phyloP scores from a whole-genome alignment of 2,113 vertebrate species.

The Brachypodius melanocephalos region DNA sequence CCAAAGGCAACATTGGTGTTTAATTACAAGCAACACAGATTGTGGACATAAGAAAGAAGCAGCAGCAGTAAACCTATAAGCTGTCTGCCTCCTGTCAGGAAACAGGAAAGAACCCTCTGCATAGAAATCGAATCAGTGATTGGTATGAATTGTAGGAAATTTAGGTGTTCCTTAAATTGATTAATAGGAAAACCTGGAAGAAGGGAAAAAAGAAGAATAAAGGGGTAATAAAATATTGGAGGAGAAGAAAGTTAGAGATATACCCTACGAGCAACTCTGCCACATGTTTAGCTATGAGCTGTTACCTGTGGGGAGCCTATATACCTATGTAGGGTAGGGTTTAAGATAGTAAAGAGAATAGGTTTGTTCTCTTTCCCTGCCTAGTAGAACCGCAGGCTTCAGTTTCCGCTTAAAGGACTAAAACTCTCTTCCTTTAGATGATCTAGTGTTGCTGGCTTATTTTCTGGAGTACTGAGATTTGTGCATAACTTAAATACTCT shows the following conservation, averaged over 20 bases:
- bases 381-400: background rate
- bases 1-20: background rate
- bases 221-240: background rate
- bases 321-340: background rate
- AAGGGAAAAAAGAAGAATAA: background rate
- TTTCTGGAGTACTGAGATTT: background rate
- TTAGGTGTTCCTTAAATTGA: background rate
- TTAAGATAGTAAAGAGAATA: background rate
- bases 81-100: background rate
- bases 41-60: background rate
- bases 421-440: background rate
- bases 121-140: background rate
- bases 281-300: background rate
- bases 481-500: background rate
- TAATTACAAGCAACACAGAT: background rate
- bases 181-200: background rate
- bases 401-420: background rate
- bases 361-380: background rate
- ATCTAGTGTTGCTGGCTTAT: background rate
- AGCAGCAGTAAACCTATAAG: background rate
- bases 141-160: background rate
- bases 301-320: background rate
- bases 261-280: background rate
- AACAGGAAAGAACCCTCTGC: background rate
- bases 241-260: background rate